Evolutionary conservation across 2,888 invertebrate species (phyloP).

Genomic region (Pristionchus japonicus): DNA sequence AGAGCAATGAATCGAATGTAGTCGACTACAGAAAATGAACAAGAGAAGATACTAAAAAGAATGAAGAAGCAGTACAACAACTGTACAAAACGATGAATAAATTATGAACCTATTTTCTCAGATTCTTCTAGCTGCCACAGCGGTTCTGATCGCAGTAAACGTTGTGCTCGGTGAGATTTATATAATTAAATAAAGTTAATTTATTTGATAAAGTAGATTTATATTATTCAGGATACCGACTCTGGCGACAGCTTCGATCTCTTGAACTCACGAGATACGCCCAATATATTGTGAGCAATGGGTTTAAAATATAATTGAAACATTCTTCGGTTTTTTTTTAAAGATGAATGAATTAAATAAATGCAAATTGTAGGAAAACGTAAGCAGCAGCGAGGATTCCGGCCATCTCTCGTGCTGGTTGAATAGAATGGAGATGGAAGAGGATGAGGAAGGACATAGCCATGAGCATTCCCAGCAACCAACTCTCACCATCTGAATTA

Average conservation of each 20-base stretch:
- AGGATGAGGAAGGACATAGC: neutral
- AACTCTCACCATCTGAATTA: neutral
- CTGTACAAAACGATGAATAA: too few relatives aligned
- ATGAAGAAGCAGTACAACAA: neutral
- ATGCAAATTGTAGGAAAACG: neutral
- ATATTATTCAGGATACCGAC: neutral
- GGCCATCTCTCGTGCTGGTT: constrained; percentile 2
- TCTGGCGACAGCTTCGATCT: neutral
- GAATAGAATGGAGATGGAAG: constrained; percentile 18
- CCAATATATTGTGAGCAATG: neutral
- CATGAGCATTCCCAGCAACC: neutral
- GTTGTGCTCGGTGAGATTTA: neutral
- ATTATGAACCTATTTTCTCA: neutral
- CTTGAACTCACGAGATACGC: neutral
- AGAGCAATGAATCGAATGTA: too few relatives aligned
- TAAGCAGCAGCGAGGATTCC: neutral
- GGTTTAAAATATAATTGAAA: too few relatives aligned
- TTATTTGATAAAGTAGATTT: neutral
- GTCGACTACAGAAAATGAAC: neutral
- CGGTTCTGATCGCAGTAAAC: neutral
- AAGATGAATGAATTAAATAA: neutral
- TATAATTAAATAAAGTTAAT: neutral
- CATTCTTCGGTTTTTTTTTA: neutral
- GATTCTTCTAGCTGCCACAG: neutral
- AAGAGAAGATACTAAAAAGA: neutral